phyloP scores from a whole-genome alignment of 2,888 invertebrate species.

The Cyclophora albipunctata region DNA sequence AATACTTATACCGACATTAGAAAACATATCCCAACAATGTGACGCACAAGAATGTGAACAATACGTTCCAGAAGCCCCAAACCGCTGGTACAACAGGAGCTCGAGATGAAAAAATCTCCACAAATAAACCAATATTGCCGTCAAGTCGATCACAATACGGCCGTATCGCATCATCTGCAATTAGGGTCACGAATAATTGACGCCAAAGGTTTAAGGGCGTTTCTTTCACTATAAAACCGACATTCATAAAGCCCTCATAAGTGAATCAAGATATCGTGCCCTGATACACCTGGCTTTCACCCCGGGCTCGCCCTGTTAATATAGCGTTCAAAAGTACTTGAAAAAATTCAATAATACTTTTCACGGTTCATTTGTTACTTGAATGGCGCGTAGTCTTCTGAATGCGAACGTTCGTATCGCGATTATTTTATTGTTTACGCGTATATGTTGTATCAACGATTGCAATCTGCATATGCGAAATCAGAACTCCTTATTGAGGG shows the following conservation, averaged over 20 bases:
- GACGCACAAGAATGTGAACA: conserved; percentile 41
- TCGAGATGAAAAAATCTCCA: conserved; percentile 34
- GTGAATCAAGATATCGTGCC: conserved; percentile 70
- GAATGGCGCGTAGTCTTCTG: conserved; percentile 33
- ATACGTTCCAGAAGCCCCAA: conserved; percentile 45
- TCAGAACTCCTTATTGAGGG: background rate
- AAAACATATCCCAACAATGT: conserved; percentile 32
- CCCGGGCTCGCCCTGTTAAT: conserved; percentile 39
- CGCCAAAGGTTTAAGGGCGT: conserved; percentile 64
- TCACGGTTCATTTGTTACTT: conserved; percentile 54
- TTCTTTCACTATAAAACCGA: conserved; percentile 49
- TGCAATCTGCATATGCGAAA: conserved; percentile 22
- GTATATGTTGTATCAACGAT: conserved; percentile 28
- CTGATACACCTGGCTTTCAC: conserved; percentile 68
- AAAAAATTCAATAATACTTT: conserved; percentile 56
- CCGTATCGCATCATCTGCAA: conserved; percentile 71
- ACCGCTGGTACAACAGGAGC: conserved; percentile 36
- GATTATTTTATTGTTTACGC: conserved; percentile 37
- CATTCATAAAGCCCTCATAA: conserved; percentile 65
- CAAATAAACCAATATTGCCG: conserved; percentile 61
- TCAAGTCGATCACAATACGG: conserved; percentile 56
- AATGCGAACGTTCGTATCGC: conserved; percentile 36
- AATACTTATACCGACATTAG: conserved; percentile 18
- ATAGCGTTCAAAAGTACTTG: conserved; percentile 43
- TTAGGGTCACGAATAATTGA: conserved; percentile 73